Percentiles rank a stretch among this genome's conserved stretches.
Evolutionary conservation across 1,140 invertebrate species (phyloP).

Genomic region (Drosophila subpulchrella): DNA sequence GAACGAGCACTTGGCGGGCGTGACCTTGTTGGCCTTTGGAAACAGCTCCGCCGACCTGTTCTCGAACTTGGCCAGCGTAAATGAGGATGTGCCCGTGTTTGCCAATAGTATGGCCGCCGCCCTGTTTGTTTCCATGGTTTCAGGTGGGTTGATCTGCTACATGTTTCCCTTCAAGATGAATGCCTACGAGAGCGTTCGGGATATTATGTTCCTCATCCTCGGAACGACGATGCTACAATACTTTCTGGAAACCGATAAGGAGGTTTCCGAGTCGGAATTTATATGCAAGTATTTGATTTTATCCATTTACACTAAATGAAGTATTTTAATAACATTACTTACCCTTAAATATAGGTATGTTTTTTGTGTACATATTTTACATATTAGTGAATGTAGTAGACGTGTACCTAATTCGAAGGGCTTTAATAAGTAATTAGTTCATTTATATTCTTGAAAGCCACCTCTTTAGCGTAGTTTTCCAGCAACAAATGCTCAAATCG

Average conservation of each 20-base stretch:
- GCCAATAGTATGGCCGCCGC: constrained; percentile 32
- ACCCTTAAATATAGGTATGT: background rate
- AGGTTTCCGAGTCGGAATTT: background rate
- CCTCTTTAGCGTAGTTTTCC: background rate
- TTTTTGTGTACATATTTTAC: constrained; percentile 22
- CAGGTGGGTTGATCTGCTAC: constrained; percentile 39
- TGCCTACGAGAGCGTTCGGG: constrained; percentile 17
- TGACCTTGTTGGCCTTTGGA: constrained; percentile 92
- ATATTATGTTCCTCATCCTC: constrained; percentile 40
- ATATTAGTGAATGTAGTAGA: constrained; percentile 27
- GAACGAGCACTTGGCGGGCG: constrained; percentile 91
- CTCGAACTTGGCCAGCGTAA: constrained; percentile 81
- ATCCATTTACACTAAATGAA: background rate
- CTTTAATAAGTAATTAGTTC: constrained; percentile 16
- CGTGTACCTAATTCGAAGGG: constrained; percentile 16
- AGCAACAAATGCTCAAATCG: constrained; percentile 16
- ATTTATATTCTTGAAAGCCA: background rate
- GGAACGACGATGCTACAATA: constrained; percentile 4
- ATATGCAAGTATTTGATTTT: background rate
- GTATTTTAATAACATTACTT: background rate
- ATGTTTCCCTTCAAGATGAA: constrained; percentile 36
- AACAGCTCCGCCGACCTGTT: constrained; percentile 92
- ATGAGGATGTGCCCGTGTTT: constrained; percentile 6
- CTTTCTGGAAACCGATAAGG: background rate
- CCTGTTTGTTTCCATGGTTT: constrained; percentile 46